A percentile compares a stretch with the other conserved stretches of the same genome.
These are phyloP conservation scores for Eupithecia inturbata DNA, from an alignment of 2,888 invertebrate genomes.

Conservation along the genomic window DNA sequence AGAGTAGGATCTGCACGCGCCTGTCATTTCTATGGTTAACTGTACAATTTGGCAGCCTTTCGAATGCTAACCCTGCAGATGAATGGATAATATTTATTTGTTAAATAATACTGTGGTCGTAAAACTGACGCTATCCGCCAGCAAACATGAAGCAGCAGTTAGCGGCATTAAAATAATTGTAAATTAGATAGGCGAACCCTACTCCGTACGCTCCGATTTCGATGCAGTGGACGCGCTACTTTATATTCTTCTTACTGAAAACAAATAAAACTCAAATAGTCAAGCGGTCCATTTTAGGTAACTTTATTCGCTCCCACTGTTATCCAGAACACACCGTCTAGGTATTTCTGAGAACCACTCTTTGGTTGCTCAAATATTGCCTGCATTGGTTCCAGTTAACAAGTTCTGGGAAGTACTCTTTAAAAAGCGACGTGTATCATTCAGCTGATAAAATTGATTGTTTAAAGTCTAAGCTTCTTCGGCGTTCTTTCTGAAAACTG, in stretches of 20 bases:
- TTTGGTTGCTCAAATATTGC: background rate
- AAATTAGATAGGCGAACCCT: too few species aligned
- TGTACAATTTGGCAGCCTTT: slow-evolving; percentile 1
- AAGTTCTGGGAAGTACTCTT: background rate
- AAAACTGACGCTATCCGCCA: background rate
- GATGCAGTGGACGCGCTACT: too few species aligned
- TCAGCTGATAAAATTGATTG: background rate
- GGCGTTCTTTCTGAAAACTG: background rate
- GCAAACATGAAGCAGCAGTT: background rate
- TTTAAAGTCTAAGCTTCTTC: too few species aligned
- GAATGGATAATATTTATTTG: background rate
- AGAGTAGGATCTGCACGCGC: background rate
- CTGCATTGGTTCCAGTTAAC: background rate
- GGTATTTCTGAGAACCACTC: background rate
- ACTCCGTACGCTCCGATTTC: too few species aligned
- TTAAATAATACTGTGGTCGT: background rate
- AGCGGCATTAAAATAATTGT: too few species aligned
- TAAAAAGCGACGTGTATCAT: background rate
- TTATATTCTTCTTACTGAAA: background rate
- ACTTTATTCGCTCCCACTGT: background rate
- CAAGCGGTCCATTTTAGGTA: background rate
- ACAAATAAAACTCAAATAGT: background rate
- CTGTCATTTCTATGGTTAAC: background rate
- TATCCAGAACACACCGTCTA: background rate
- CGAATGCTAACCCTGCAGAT: background rate